Conservation (phyloP, 2,113 vertebrate genomes). For the Cyphomyrus discorhynchus region DNA sequence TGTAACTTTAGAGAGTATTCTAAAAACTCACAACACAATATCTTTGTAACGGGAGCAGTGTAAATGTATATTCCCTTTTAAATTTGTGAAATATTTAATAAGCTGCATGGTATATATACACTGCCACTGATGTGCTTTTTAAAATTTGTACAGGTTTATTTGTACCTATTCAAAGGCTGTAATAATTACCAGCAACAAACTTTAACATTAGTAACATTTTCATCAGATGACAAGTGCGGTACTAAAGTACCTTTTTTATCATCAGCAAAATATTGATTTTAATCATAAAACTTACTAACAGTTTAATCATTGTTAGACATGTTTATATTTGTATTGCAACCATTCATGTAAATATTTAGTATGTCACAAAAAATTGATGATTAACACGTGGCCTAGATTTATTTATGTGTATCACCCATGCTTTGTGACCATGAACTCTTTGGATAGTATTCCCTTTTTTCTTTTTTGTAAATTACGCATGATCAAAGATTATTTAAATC, state of each 20-base stretch:
- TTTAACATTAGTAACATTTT: background rate
- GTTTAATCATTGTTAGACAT: background rate
- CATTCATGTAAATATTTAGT: constrained; percentile 14
- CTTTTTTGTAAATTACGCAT: background rate
- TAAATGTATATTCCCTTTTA: background rate
- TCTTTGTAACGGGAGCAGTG: background rate
- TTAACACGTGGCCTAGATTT: constrained; percentile 7
- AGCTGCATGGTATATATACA: background rate
- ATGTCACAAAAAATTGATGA: constrained; percentile 11
- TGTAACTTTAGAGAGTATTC: background rate
- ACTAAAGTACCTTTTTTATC: background rate
- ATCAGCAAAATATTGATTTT: background rate
- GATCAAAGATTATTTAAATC: background rate
- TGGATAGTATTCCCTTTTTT: background rate
- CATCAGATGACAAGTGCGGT: background rate
- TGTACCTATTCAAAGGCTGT: too few species aligned
- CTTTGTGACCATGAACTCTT: background rate
- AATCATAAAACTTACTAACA: background rate
- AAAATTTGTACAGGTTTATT: too few species aligned
- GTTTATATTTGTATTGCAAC: background rate
- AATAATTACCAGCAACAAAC: background rate
- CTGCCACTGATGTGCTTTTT: too few species aligned
- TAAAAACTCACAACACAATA: background rate
- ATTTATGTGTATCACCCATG: background rate
- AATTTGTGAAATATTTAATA: background rate